Percentiles rank a stretch among this genome's conserved stretches.
Evolutionary conservation across 2,888 invertebrate species (phyloP).

Genomic region (Netelia virgata): DNA sequence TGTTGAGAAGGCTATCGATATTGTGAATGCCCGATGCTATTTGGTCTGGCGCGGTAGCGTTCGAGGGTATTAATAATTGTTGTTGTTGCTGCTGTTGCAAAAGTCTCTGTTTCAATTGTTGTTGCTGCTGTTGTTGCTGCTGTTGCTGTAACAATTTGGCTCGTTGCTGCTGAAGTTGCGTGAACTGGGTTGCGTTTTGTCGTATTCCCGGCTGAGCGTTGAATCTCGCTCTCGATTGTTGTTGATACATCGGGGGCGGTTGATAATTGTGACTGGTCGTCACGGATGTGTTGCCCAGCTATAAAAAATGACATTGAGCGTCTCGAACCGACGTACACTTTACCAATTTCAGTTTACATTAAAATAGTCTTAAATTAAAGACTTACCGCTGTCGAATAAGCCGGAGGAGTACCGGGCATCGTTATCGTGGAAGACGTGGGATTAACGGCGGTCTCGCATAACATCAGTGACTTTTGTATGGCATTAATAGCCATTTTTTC

Average conservation of each 20-base stretch:
- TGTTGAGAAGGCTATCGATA: conserved; percentile 94
- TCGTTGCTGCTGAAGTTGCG: conserved; percentile 85
- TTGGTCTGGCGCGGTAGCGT: conserved; percentile 88
- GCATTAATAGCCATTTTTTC: conserved; percentile 94
- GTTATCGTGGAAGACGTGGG: conserved; percentile 87
- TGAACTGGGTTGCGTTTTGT: conserved; percentile 78
- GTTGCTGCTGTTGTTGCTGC: conserved; percentile 87
- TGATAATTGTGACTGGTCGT: conserved; percentile 84
- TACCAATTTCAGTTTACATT: neutral
- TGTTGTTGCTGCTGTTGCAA: conserved; percentile 93
- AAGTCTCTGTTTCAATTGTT: conserved; percentile 88
- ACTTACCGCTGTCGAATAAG: conserved; percentile 88
- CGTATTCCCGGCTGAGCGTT: conserved; percentile 80
- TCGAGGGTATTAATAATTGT: conserved; percentile 92
- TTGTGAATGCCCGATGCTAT: conserved; percentile 87
- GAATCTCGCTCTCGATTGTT: conserved; percentile 80
- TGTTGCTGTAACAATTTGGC: conserved; percentile 82
- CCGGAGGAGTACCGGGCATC: conserved; percentile 87
- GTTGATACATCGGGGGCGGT: conserved; percentile 85
- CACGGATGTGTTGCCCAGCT: conserved; percentile 82
- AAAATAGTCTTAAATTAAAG: conserved; percentile 34
- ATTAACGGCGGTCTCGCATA: conserved; percentile 90
- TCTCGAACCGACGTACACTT: neutral
- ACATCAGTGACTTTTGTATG: conserved; percentile 96
- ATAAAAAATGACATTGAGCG: neutral